phyloP scores from a whole-genome alignment of 2,888 invertebrate genomes.

The Hirtodrosophila duncani region DNA sequence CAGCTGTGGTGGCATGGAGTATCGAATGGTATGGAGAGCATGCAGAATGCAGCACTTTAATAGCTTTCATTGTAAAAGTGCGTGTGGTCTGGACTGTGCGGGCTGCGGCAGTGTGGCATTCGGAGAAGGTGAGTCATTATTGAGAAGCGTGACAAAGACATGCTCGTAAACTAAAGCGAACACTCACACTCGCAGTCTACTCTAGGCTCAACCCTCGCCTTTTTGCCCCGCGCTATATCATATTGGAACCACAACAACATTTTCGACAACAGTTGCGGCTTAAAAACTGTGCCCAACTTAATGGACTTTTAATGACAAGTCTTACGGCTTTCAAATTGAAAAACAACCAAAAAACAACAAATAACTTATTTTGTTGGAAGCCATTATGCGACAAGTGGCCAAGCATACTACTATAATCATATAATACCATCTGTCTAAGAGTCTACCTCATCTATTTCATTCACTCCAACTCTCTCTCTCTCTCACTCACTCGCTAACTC shows the following conservation, averaged over 20 bases:
- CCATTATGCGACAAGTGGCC: slow-evolving; percentile 15
- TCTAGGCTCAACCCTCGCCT: no score
- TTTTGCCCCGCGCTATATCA: no score
- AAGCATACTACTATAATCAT: slow-evolving; percentile 18
- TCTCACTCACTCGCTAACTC: no score
- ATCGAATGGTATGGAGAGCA: slow-evolving; percentile 14
- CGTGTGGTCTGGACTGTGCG: slow-evolving; percentile 26
- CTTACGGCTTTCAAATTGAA: slow-evolving; percentile 27
- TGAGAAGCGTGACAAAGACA: slow-evolving; percentile 32
- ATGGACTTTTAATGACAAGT: slow-evolving; percentile 67
- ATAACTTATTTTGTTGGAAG: slow-evolving; percentile 54
- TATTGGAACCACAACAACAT: slow-evolving; percentile 42
- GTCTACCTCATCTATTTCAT: no score
- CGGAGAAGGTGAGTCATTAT: slow-evolving; percentile 27
- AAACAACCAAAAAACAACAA: slow-evolving; percentile 36
- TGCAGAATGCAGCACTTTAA: slow-evolving; percentile 34
- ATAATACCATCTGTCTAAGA: slow-evolving; percentile 13
- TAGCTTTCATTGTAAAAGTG: slow-evolving; percentile 59
- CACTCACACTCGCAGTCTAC: slow-evolving; percentile 7
- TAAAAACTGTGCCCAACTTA: slow-evolving; percentile 25
- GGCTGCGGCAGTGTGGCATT: not conserved
- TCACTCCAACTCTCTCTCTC: no score
- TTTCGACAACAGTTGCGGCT: slow-evolving; percentile 39
- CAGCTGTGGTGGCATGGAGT: slow-evolving; percentile 13
- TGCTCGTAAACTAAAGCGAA: slow-evolving; percentile 29